A percentile compares a stretch with the other conserved stretches of the same genome.
Conservation (phyloP, 2,113 vertebrate species). For the Gymnogyps californianus region DNA sequence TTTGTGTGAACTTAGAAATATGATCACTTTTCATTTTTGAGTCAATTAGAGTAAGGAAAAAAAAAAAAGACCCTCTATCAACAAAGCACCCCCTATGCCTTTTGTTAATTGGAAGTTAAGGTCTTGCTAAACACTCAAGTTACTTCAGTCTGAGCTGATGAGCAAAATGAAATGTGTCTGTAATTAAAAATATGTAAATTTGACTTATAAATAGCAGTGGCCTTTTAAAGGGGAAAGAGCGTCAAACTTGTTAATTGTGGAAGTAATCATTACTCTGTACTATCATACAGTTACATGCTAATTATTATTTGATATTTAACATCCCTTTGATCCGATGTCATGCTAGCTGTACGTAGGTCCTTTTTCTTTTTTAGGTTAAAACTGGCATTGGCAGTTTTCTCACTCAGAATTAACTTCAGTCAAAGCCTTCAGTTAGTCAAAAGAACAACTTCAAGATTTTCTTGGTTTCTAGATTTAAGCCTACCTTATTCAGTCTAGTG, state of each 20-base stretch:
- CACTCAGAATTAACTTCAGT: not conserved
- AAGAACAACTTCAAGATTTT: not conserved
- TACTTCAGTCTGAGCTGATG: not conserved
- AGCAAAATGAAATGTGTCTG: not conserved
- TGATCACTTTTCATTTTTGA: not conserved
- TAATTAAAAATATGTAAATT: constrained; percentile 26
- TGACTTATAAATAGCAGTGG: not conserved
- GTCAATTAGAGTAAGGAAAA: not conserved
- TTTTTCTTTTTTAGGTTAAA: not conserved
- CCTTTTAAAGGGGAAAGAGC: not conserved
- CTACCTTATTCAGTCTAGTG: not conserved
- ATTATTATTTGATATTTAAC: not conserved
- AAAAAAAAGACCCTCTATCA: not conserved
- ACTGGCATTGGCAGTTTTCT: not conserved
- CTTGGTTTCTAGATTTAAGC: not conserved
- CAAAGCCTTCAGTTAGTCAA: not conserved
- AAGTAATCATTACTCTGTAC: not conserved
- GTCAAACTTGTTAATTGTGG: not conserved
- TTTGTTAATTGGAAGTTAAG: constrained; percentile 3
- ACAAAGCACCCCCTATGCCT: not conserved
- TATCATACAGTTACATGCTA: not conserved
- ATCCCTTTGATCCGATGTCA: not conserved
- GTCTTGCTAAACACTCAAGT: not conserved
- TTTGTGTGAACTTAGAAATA: constrained; percentile 14
- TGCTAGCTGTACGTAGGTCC: not conserved